Base-by-base conservation (phyloP, 2,113 vertebrate species). In the Solenodon paradoxus region DNA sequence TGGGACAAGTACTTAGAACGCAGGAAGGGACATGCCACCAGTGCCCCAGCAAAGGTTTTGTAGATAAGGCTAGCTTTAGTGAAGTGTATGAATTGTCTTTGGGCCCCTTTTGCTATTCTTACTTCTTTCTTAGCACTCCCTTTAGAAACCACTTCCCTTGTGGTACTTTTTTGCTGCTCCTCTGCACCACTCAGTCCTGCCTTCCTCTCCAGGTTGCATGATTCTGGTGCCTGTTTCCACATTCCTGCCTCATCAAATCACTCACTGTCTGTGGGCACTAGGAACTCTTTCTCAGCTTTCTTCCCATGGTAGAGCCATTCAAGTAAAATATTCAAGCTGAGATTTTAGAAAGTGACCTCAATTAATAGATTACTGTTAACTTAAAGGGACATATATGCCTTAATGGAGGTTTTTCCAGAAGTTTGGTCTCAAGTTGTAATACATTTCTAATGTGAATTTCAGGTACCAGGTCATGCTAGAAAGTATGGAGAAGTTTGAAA, bases 11-110 rank as follows among this genome's bases (percentile, higher is more conserved):
- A 94, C 90, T 96, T 69, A 82, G 95, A 97, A 95, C 51, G 32
- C 89, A 96, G 96, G 95, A 97, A 95, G 89, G 95, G 84, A 80
- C 75, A 80, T 71, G 92, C n/a, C 80, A 22, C 26, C 68, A 32
- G 63, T 71, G 68, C 91, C 83, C 86, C 82, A 74, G 45, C 93
- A 79, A 79, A 92, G 93, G 85, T 87, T 75, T 47, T 40, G 13
- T 17, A 96, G 96, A 84, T 95, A 77, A 81, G n/a, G 24, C 49
- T 53, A 38, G 53, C 69, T 72, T 42, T 81, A 71, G 71, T 40
- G 51, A 88, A 83, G 68, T 53, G 0, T n/a, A 1, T 38, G 63
- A 66, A 55, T 88, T 86, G 51, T 78, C 92, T 66, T 42, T 45
- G 86, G 77, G 38, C 42, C 63, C 16, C 45, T 85, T 88, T 59